Base-by-base conservation (phyloP, 2,113 vertebrate genomes). In the Anoura caudifer region DNA sequence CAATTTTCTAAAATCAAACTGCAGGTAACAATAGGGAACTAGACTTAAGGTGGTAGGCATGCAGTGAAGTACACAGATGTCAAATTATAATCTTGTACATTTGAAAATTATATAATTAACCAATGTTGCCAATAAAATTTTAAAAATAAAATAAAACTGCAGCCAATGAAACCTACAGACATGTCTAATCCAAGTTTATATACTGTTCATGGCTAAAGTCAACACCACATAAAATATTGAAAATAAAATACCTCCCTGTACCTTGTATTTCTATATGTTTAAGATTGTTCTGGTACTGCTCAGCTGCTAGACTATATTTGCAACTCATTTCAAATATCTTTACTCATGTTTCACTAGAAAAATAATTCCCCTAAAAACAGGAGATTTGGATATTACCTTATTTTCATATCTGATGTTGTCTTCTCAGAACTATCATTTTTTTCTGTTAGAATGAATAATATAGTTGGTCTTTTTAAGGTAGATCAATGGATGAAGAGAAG, bases 251-350 rank as follows among this genome's bases (percentile, higher is more conserved):
- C 41, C 45, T 75, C 7, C 19, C 19, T 45, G 45, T 41, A 88
- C 15, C 17, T 33, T 52, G 52, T 56, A 90, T 87, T 85, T 69
- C 76, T 79, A 6, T 33, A 76, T 59, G 50, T 76, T 91, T 81
- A 72, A 72, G 47, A 69, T 50, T 84, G 16, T 87, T 91, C 54
- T 75, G 36, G 54, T 54, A 83, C 43, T 97, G 56, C 79, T 91
- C n/a, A 79, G 41, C 19, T 73, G 20, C 38, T 63, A 2, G 5
- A 43, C 45, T 86, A 63, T 59, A 79, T 88, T 80, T 95, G 69
- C 87, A 87, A 91, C 19, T 87, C 24, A 95, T 67, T 95, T 94
- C 81, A 95, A 94, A 85, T 65, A 69, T 33, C 77, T 90, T 88
- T 93, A 59, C 19, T 84, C 19, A 80, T 85, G 41, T 91, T 91